Evolutionary conservation across 2,113 vertebrate genomes (phyloP).

Genomic region (Jacana jacana): DNA sequence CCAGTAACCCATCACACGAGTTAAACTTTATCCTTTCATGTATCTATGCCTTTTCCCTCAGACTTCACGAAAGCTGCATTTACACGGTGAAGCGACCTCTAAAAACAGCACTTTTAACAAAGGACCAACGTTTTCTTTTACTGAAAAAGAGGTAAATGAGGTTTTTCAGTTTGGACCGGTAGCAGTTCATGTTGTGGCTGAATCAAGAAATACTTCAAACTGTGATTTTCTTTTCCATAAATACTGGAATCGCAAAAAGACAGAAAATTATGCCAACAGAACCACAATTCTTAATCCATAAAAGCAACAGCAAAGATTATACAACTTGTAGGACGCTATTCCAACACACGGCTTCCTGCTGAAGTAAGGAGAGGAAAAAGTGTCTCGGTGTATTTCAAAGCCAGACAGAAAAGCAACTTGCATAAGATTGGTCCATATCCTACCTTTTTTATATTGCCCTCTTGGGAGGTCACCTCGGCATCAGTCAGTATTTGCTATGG

Average conservation of each 20-base stretch:
- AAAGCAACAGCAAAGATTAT: neutral
- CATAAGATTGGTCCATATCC: neutral
- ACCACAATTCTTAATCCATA: neutral
- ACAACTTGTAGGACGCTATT: fast-evolving
- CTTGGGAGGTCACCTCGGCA: slow-evolving; percentile 82
- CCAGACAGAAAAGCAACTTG: neutral
- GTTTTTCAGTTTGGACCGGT: neutral
- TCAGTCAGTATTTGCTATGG: slow-evolving; percentile 87
- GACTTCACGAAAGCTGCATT: neutral
- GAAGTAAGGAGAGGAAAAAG: neutral
- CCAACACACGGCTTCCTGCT: neutral
- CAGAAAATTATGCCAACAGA: neutral
- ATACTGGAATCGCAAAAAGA: neutral
- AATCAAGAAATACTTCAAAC: slow-evolving; percentile 9
- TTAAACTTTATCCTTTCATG: neutral
- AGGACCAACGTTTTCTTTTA: slow-evolving; percentile 45
- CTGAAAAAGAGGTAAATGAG: slow-evolving; percentile 31
- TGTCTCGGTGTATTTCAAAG: neutral
- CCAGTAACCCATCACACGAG: neutral
- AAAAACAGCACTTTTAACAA: slow-evolving; percentile 34
- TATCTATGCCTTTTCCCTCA: neutral
- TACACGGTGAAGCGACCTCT: neutral
- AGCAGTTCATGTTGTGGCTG: neutral
- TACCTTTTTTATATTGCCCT: slow-evolving; percentile 94
- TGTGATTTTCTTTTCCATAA: slow-evolving; percentile 1